Evolutionary conservation across 2,888 invertebrate genomes (phyloP), one percentile per base, ranked within the genome.

Genomic region (Erebia aethiops): DNA sequence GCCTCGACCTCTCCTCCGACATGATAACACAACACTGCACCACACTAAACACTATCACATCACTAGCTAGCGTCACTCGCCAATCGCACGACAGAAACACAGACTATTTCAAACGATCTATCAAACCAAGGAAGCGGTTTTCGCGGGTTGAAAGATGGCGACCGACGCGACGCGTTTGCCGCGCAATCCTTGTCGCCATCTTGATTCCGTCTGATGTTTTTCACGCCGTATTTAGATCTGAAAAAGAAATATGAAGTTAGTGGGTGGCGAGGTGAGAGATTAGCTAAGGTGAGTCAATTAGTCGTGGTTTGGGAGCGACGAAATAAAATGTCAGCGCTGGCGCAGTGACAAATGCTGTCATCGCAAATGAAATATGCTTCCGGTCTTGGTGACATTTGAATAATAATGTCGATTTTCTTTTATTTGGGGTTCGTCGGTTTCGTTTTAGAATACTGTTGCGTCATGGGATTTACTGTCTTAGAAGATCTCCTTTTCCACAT

Each of bases 1-100:
- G 95, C 83, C 96, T 95, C 87, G 96, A 94, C 84, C 95, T 94
- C 87, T 95, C 95, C 90, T 95, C 95, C 80, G 95, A 94, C 95
- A 95, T 95, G 85, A 86, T 86, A 71, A 81, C 79, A 82, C 78
- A 77, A 81, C 82, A 83, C 80, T 77, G 82, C 86, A 86, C 78
- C 74, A 86, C 85, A 87, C 82, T 80, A 81, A 82, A 82, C 78
- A 80, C 85, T 82, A 87, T 87, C 88, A 91, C 90, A 89, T 90
- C 86, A 90, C 91, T 84, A 83, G 71, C 56, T 54, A 71, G 72
- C 74, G 73, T 74, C 76, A 85, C 86, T 82, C 80, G 82, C 87
- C 88, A 82, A 80, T 82, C 61, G 16, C 18, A 21, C 46, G 11
- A 49, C 62, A 21, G 62, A 49, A 49, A 21, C 84, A 87, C 86